These are phyloP conservation scores for Diadophis punctatus DNA, from an alignment of 2,113 vertebrate genomes.

Conservation along the genomic window DNA sequence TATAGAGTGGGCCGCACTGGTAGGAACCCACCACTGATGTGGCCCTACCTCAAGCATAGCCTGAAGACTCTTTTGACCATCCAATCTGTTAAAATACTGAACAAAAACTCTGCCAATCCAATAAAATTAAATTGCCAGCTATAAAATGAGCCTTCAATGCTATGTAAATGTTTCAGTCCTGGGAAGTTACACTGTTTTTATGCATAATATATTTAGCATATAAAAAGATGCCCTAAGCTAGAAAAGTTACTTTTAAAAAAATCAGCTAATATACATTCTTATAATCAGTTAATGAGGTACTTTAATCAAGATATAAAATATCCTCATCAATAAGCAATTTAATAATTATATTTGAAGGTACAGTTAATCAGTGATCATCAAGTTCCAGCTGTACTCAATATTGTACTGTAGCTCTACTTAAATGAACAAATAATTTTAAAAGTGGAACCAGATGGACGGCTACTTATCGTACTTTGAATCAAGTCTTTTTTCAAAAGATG, in stretches of 20 bases:
- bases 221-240: background rate
- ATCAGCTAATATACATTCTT: background rate
- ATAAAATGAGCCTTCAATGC: background rate
- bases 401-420: background rate
- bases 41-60: background rate
- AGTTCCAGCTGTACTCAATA: background rate
- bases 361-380: background rate
- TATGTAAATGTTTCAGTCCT: background rate
- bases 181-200: background rate
- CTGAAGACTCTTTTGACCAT: background rate
- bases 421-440: background rate
- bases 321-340: constrained; percentile 1
- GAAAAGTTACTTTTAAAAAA: background rate
- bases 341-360: background rate
- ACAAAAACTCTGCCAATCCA: background rate
- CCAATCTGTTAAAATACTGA: background rate
- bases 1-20: too few species aligned
- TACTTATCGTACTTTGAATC: background rate
- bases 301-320: background rate
- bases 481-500: background rate
- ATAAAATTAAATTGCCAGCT: background rate
- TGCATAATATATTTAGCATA: background rate
- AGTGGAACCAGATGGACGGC: background rate
- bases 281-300: background rate
- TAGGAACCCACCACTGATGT: too few species aligned